phyloP scores from a whole-genome alignment of 1,140 invertebrate species.

The Aphelenchoides fujianensis region DNA sequence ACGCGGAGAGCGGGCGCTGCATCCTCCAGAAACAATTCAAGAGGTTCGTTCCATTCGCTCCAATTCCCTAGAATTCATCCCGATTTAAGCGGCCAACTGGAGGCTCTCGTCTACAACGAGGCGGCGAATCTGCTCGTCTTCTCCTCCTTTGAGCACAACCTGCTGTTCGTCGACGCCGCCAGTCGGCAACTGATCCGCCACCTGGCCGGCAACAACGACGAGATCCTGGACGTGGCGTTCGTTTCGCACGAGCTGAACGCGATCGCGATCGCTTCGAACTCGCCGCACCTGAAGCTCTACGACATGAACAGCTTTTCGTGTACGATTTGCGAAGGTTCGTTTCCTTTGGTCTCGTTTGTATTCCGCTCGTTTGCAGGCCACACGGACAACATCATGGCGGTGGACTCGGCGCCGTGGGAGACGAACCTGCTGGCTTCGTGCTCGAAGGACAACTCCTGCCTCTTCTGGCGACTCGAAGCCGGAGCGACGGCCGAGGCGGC shows the following conservation, averaged over 20 bases:
- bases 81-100: conserved; percentile 37
- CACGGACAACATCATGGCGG: conserved; percentile 47
- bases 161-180: conserved; percentile 46
- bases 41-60: background rate
- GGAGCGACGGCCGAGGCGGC: background rate
- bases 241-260: conserved; percentile 40
- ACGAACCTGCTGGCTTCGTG: conserved; percentile 46
- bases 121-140: conserved; percentile 26
- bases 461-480: conserved; percentile 54
- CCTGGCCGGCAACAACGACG: conserved; percentile 56
- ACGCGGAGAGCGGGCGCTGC: conserved; percentile 16
- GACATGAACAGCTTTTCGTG: conserved; percentile 45
- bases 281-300: conserved; percentile 51
- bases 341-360: too few relatives aligned
- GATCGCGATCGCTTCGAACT: conserved; percentile 55
- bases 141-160: conserved; percentile 45
- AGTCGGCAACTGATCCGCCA: conserved; percentile 30
- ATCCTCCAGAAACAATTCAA: conserved; percentile 15
- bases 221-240: conserved; percentile 48
- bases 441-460: conserved; percentile 58
- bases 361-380: too few relatives aligned
- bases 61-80: background rate
- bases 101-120: conserved; percentile 37
- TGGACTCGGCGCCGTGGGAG: conserved; percentile 54
- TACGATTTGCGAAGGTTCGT: conserved; percentile 39